phyloP scores from a whole-genome alignment of 2,113 vertebrate species.

The Poecile atricapillus region DNA sequence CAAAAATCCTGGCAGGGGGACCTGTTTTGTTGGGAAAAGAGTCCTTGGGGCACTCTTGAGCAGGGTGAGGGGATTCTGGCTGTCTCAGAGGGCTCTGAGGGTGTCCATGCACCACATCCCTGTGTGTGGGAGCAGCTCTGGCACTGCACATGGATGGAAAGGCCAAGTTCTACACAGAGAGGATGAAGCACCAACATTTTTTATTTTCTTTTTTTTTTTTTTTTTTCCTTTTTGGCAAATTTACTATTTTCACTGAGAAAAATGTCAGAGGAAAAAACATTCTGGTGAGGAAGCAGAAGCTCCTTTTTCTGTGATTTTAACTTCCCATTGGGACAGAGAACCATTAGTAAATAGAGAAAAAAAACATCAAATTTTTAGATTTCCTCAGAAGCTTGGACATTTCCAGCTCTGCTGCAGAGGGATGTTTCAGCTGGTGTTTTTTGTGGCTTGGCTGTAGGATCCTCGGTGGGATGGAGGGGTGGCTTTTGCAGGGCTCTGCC shows the following conservation, averaged over 20 bases:
- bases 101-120: rapidly evolving
- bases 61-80: neutral
- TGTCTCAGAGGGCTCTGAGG: neutral
- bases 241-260: neutral
- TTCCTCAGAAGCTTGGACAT: neutral
- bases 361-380: neutral
- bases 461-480: rapidly evolving
- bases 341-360: neutral
- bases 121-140: neutral
- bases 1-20: neutral
- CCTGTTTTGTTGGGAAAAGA: neutral
- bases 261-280: neutral
- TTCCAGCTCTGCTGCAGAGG: neutral
- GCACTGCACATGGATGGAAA: neutral
- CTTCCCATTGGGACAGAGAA: neutral
- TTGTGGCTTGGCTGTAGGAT: neutral
- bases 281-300: neutral
- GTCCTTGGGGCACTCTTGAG: neutral
- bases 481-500: neutral
- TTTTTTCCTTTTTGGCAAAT: neutral
- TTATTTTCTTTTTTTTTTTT: neutral
- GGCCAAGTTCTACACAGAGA: neutral
- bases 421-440: neutral
- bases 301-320: neutral
- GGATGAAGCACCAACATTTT: neutral